Conservation (phyloP, 2,888 invertebrate genomes). For the Macaria liturata region DNA sequence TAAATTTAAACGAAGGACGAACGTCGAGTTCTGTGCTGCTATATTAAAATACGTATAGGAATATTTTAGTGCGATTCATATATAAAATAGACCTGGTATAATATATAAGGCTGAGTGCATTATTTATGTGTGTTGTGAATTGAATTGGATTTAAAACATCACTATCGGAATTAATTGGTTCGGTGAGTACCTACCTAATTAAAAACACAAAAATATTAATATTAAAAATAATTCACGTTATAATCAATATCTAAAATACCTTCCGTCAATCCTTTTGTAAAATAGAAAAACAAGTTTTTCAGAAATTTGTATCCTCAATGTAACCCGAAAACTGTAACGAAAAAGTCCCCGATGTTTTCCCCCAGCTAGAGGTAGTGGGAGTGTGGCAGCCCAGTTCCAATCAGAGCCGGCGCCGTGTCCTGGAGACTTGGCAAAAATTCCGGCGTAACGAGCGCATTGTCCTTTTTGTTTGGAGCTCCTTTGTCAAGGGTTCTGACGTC, state of each 20-base stretch:
- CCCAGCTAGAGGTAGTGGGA: constrained; percentile 8
- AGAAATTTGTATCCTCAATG: too few species aligned
- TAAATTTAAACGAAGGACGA: constrained; percentile 43
- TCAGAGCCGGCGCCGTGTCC: constrained; percentile 45
- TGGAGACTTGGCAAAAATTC: constrained; percentile 58
- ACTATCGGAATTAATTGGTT: constrained; percentile 1
- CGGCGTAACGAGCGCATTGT: constrained; percentile 72
- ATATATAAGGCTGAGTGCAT: too few species aligned
- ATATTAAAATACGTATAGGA: neutral
- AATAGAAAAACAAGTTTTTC: too few species aligned
- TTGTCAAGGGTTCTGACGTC: constrained; percentile 60
- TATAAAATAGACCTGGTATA: too few species aligned
- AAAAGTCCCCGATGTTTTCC: constrained; percentile 6
- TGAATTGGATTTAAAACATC: too few species aligned
- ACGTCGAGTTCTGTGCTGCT: constrained; percentile 40
- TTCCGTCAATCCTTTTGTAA: too few species aligned
- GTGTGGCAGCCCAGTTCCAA: constrained; percentile 53
- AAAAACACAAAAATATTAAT: too few species aligned
- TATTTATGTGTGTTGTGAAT: too few species aligned
- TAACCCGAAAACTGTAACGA: too few species aligned
- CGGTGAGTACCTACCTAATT: neutral
- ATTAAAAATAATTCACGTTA: too few species aligned
- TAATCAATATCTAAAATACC: too few species aligned
- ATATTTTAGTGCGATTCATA: too few species aligned
- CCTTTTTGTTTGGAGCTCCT: constrained; percentile 68